These are phyloP conservation scores for Porites rus DNA, from an alignment of 92 coral and sea anemone species.

Conservation along the genomic window DNA sequence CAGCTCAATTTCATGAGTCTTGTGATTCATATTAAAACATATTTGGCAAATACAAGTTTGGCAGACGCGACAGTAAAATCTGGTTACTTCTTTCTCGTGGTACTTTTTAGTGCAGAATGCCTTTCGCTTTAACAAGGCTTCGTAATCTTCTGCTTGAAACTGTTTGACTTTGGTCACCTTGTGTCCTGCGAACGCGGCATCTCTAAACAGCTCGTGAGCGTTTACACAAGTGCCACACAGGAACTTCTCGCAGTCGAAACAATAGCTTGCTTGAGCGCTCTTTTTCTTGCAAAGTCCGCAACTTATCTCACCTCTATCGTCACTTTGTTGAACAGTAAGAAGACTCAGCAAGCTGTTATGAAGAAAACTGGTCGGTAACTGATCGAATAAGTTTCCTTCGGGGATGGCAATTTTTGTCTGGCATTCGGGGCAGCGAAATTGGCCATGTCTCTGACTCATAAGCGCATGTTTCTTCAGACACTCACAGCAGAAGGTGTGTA, in stretches of 20 bases:
- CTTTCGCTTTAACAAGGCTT: slow-evolving; percentile 21
- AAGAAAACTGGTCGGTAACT: slow-evolving; percentile 11
- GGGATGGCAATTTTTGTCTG: background rate
- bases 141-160: slow-evolving; percentile 17
- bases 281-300: background rate
- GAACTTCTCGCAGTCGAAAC: background rate
- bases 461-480: slow-evolving; percentile 26
- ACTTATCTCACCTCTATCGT: background rate
- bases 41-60: slow-evolving; percentile 8
- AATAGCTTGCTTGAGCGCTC: background rate
- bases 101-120: slow-evolving; percentile 1
- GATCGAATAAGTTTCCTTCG: background rate
- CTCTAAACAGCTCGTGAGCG: background rate
- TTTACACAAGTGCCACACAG: background rate
- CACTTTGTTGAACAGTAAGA: slow-evolving; percentile 10
- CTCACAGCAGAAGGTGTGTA: slow-evolving; percentile 45
- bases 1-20: slow-evolving; percentile 7
- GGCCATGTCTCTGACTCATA: background rate
- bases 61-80: slow-evolving; percentile 10
- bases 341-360: slow-evolving; percentile 12
- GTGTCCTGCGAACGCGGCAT: background rate
- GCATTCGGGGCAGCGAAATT: slow-evolving; percentile 6
- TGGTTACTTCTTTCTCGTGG: slow-evolving; percentile 8
- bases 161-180: background rate
- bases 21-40: slow-evolving; percentile 17